Base-by-base conservation (phyloP, 2,113 vertebrate genomes). In the Hiodon tergisus region DNA sequence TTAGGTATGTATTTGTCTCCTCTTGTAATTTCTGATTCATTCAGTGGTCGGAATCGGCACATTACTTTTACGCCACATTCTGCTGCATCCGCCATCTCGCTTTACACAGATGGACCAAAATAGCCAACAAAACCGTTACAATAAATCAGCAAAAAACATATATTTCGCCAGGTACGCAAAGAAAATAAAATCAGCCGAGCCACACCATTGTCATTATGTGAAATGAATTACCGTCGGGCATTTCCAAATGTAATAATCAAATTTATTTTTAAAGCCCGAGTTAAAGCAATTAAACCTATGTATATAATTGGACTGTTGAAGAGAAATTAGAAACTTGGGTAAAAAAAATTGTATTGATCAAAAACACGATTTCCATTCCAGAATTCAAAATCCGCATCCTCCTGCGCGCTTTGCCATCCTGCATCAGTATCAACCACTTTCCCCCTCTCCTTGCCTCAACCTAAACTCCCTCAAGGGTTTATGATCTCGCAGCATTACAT, bases 11-110 rank as follows among this genome's bases (percentile, higher is more conserved):
- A 93, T 82, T 92, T 91, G 83, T 93, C 92, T 16, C 92, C 92
- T 47, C 92, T 87, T 7, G 91, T 85, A 57, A 90, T 90, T 85
- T 93, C 92, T 3, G 92, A 87, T 50, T 90, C 87, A 81, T 92
- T 94, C 78, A 94, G 86, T 71, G 92, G 92, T 80, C 92, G 89
- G 82, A 94, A 93, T 73, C 92, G 88, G 89, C 92, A 94, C 91
- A 94, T 91, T 83, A 94, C 92, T 85, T 93, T 92, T 84, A 93
- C 92, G 86, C 92, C 93, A 90, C 92, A 94, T 81, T 94, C 92
- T 1, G 92, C 89, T 47, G 92, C 91, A 72, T 93, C 92, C 88
- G 91, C 92, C 92, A 93, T 93, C 81, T 71, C 86, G 73, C 78
- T 79, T 59, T 55, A 76, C 61, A 48, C 74, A 9, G 63, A 47